A percentile compares a stretch with the other conserved stretches of the same genome.
Evolutionary conservation across 2,888 invertebrate genomes (phyloP).

Genomic region (Orthosia incerta): DNA sequence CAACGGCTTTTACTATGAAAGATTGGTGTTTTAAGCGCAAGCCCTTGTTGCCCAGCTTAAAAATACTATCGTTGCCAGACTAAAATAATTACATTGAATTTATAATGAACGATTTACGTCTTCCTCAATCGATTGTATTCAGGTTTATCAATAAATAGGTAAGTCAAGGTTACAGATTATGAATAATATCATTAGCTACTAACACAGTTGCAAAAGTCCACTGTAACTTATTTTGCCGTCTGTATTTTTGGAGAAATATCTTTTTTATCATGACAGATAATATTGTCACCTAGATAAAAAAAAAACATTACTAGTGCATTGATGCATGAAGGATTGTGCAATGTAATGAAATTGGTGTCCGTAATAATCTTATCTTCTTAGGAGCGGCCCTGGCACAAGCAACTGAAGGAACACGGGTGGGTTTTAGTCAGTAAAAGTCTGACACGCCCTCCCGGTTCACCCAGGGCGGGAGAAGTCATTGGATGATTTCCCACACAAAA

Average conservation of each 20-base stretch:
- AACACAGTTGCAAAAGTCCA: neutral
- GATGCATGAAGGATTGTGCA: neutral
- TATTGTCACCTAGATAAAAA: neutral
- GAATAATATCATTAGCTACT: neutral
- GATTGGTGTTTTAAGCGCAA: neutral
- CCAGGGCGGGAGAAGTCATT: too few relatives aligned
- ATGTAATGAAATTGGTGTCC: constrained; percentile 2
- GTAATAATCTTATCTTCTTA: neutral
- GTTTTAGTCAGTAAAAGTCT: too few relatives aligned
- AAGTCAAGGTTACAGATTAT: constrained; percentile 14
- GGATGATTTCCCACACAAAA: too few relatives aligned
- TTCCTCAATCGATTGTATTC: neutral
- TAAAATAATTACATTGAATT: neutral
- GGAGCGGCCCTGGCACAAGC: too few relatives aligned
- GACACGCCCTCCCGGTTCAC: too few relatives aligned
- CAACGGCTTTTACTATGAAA: neutral
- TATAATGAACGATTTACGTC: neutral
- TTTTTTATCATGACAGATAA: neutral
- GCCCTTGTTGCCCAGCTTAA: neutral
- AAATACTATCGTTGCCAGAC: neutral
- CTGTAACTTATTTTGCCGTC: neutral
- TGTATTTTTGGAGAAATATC: neutral
- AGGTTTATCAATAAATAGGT: neutral
- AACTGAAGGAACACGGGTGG: too few relatives aligned
- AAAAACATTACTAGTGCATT: constrained; percentile 8